Evolutionary conservation across 1,140 invertebrate genomes (phyloP).

Genomic region (Kradibia gibbosae): DNA sequence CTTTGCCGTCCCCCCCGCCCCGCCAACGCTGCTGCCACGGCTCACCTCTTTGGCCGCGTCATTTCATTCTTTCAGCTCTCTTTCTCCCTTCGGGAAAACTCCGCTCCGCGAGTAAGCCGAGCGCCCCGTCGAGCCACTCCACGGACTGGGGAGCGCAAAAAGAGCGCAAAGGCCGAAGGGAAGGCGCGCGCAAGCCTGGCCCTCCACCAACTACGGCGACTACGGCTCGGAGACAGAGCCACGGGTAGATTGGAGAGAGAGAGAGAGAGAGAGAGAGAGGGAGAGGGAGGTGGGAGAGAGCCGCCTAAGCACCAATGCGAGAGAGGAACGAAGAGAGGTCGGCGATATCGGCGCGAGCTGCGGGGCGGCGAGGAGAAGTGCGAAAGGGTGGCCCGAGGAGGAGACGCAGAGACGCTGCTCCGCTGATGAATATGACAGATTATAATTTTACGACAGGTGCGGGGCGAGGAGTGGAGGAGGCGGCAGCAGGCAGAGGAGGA

Average conservation of each 20-base stretch:
- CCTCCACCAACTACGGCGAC: too few relatives aligned
- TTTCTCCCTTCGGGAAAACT: neutral
- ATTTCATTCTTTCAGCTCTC: too few relatives aligned
- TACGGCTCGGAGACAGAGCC: too few relatives aligned
- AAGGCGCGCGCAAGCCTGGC: neutral
- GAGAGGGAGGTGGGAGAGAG: conserved; percentile 31
- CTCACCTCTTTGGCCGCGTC: too few relatives aligned
- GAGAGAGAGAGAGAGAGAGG: conserved; percentile 20
- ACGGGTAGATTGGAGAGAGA: neutral
- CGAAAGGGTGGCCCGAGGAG: neutral
- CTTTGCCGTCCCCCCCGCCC: neutral
- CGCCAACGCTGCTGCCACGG: neutral
- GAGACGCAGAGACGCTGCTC: conserved; percentile 28
- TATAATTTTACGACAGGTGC: conserved; percentile 55
- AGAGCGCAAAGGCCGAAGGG: neutral
- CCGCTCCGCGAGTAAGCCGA: neutral
- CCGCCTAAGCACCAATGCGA: too few relatives aligned
- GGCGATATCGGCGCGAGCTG: too few relatives aligned
- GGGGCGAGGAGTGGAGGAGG: too few relatives aligned
- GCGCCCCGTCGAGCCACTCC: neutral
- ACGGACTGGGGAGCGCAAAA: neutral
- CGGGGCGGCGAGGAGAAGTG: too few relatives aligned
- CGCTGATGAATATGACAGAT: conserved; percentile 64
- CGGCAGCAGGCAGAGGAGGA: too few relatives aligned
- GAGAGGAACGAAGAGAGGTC: too few relatives aligned